Conservation (phyloP, 2,113 vertebrate genomes). For the Triplophysa siluroides region DNA sequence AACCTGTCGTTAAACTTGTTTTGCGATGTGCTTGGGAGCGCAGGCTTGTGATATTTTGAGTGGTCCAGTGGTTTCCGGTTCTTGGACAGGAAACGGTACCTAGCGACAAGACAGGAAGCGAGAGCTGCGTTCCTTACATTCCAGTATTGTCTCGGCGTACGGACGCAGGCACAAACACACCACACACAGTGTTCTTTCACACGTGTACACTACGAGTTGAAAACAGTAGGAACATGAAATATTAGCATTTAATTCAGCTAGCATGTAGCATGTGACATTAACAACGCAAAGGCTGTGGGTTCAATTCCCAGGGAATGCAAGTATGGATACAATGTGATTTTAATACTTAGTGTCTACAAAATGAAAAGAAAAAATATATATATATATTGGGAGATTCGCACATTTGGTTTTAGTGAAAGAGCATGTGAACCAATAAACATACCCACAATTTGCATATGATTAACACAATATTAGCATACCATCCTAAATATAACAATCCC, state of each 20-base stretch:
- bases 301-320: too few species aligned
- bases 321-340: too few species aligned
- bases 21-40: slow-evolving; percentile 2
- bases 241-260: background rate
- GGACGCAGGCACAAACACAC: slow-evolving; percentile 54
- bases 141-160: slow-evolving; percentile 64
- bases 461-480: background rate
- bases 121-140: slow-evolving; percentile 69
- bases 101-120: slow-evolving; percentile 73
- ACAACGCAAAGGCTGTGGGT: too few species aligned
- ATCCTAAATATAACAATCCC: slow-evolving; percentile 8
- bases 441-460: background rate
- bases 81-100: slow-evolving; percentile 74
- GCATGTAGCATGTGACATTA: too few species aligned
- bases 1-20: background rate
- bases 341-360: too few species aligned
- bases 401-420: too few species aligned
- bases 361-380: too few species aligned
- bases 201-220: slow-evolving; percentile 42
- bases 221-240: slow-evolving; percentile 60
- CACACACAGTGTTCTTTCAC: slow-evolving; percentile 47
- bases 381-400: too few species aligned
- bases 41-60: slow-evolving; percentile 28
- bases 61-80: slow-evolving; percentile 61
- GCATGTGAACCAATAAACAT: background rate